Evolutionary conservation across 64 coral and sea anemone species (phyloP), one percentile per base, ranked within the genome.

Genomic region (Hydrozoanthus tunicans): DNA sequence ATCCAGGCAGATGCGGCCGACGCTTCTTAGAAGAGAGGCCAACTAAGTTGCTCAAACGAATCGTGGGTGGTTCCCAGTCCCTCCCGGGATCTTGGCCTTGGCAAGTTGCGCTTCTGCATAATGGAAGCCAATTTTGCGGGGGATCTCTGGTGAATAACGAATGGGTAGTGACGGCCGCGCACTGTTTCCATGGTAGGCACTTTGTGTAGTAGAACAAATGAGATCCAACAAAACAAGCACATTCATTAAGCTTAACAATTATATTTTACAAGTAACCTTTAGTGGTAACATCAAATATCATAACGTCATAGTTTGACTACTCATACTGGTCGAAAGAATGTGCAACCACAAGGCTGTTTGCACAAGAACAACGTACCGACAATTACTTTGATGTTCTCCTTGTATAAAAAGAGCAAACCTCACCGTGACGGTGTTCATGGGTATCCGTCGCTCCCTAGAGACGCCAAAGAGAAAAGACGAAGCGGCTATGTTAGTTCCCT

Each of bases 121-220:
- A 86, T 6, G 91, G 92, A 55, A 73, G 56, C 7, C 91, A 93
- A 32, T 85, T 79, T 5, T 96, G 94, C 64, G 94, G 86, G 51
- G 94, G 94, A 3, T 93, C 94, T 6, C 64, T 96, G 43, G 64
- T 96, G 54, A 86, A 69, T 52, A 13, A 58, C 7, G 72, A 86
- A 7, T 96, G 86, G 91, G 79, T 96, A 15, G 94, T 93, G 6
- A 91, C 94, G 2, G 94, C 94, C 5, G 65, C 85, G 5, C 94
- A 96, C 54, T 96, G 94, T 64, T 93, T 96, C 60, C 94, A 95
- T 59, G 94, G 94, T 95, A 77, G 63, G 58, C 66, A 23, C 5
- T 81, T 73, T 32, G 10, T 17, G 6, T 53, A 83, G 61, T 43
- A 57, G 51, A 12, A 53, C 15, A 56, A 66, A n/a, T 62, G 12